Evolutionary conservation across 2,888 invertebrate species (phyloP).

Genomic region (Acleris sparsana): DNA sequence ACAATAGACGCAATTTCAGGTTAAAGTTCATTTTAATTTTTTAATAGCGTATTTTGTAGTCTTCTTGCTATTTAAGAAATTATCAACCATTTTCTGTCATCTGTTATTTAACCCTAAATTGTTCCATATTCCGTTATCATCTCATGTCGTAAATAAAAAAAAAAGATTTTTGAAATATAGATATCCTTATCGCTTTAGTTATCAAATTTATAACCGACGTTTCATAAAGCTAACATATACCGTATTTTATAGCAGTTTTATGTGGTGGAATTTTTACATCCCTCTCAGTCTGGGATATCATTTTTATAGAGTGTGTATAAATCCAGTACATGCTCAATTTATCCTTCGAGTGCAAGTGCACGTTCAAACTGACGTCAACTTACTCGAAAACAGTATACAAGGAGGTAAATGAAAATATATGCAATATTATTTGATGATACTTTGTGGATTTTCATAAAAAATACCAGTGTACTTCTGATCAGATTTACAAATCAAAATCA

Average conservation of each 20-base stretch:
- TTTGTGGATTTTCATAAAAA: too few species aligned
- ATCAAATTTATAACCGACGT: not conserved
- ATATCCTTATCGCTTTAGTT: not conserved
- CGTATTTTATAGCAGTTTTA: conserved; percentile 8
- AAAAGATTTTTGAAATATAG: too few species aligned
- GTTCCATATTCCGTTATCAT: too few species aligned
- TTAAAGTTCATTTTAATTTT: not conserved
- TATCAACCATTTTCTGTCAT: too few species aligned
- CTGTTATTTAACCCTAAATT: too few species aligned
- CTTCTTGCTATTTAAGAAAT: too few species aligned
- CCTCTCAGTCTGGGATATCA: not conserved
- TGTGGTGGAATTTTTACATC: not conserved
- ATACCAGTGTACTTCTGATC: too few species aligned
- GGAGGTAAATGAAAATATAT: not conserved
- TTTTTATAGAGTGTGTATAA: conserved; percentile 15
- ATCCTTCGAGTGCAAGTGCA: conserved; percentile 19
- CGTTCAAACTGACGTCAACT: not conserved
- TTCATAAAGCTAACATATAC: conserved; percentile 1
- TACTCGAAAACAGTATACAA: too few species aligned
- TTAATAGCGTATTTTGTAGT: too few species aligned
- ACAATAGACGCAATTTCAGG: not conserved
- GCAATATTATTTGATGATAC: too few species aligned
- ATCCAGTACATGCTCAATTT: conserved; percentile 3
- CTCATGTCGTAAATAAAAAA: too few species aligned
- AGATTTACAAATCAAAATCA: too few species aligned